A percentile compares a stretch with the other conserved stretches of the same genome.
Conservation (phyloP, 1,140 invertebrate genomes). For the Arion vulgaris region DNA sequence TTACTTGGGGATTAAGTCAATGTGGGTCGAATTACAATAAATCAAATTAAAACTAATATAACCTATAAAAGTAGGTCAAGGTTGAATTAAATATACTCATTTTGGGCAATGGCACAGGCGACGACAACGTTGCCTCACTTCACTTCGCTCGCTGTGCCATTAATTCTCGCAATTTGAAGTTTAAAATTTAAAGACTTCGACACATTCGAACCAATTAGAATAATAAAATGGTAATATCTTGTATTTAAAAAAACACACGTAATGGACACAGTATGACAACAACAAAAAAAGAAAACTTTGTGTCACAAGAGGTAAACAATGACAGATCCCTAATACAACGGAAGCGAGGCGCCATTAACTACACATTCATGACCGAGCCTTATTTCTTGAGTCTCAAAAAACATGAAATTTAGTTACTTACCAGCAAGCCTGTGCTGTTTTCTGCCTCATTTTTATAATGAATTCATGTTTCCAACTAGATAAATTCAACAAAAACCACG, state of each 20-base stretch:
- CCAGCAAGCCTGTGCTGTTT: not conserved
- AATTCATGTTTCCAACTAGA: not conserved
- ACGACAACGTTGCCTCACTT: too few species aligned
- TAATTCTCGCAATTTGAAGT: too few species aligned
- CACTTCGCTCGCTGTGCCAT: too few species aligned
- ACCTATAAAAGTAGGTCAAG: not conserved
- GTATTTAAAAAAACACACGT: too few species aligned
- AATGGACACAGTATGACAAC: too few species aligned
- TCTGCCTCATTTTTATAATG: not conserved
- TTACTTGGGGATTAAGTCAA: too few species aligned
- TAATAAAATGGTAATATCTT: too few species aligned
- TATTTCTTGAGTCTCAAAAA: not conserved
- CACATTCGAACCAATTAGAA: too few species aligned
- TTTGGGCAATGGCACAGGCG: too few species aligned
- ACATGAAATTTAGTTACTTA: not conserved
- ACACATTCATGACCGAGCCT: not conserved
- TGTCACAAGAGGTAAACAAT: not conserved
- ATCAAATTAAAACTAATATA: not conserved
- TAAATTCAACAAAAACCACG: not conserved
- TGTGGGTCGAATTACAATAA: not conserved
- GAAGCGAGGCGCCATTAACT: not conserved
- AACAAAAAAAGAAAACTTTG: too few species aligned
- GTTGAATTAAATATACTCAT: not conserved
- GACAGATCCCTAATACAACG: not conserved
- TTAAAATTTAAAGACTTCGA: too few species aligned